Evolutionary conservation across 2,797 vertebrate species (phyloP).

Genomic region (Hippoglossus hippoglossus): DNA sequence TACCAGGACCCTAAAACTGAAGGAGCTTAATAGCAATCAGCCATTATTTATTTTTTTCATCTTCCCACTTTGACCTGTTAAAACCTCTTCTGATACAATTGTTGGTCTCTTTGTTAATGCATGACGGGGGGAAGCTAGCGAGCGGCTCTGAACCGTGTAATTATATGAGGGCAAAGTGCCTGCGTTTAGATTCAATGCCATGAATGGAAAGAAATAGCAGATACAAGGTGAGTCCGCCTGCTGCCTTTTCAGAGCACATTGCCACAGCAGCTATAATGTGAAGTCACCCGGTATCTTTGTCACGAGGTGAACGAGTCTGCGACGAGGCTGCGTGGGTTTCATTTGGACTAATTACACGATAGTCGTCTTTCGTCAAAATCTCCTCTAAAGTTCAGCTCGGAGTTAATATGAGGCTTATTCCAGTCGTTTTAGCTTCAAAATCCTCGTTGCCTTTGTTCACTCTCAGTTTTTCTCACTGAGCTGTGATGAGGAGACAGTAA

Average conservation of each 20-base stretch:
- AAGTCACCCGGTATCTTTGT: not conserved
- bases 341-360: not conserved
- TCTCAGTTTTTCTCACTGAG: constrained; percentile 1
- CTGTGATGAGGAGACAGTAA: not conserved
- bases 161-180: not conserved
- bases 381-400: not conserved
- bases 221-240: not conserved
- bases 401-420: not conserved
- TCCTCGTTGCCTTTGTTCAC: not conserved
- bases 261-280: constrained; percentile 1
- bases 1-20: too few species aligned
- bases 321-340: too few species aligned
- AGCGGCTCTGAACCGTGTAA: not conserved
- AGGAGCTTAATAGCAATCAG: not conserved
- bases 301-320: not conserved
- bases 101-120: constrained; percentile 9
- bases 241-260: not conserved
- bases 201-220: not conserved
- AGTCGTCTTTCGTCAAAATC: not conserved
- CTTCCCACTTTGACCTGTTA: constrained; percentile 15
- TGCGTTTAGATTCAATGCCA: constrained; percentile 8
- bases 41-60: constrained; percentile 7
- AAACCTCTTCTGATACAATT: constrained; percentile 14
- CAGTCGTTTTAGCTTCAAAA: not conserved
- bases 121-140: not conserved